Base-by-base conservation (phyloP, 2,888 invertebrate genomes). In the Pollenia labialis region DNA sequence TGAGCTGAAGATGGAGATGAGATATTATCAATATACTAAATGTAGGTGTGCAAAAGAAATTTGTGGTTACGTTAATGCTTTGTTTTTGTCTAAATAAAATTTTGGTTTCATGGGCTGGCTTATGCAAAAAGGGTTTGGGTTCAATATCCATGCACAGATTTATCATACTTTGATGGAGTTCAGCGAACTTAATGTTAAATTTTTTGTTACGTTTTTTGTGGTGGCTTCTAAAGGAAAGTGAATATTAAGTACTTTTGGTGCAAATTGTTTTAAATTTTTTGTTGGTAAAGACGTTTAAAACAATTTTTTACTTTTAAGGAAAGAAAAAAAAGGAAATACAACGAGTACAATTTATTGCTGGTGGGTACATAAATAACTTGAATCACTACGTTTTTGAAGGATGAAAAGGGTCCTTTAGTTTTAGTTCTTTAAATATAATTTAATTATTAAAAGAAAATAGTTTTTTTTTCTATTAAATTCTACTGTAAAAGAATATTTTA, bases 1-100 rank as follows among this genome's bases (percentile, higher is more conserved):
- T 83, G 76, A 80, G 81, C 68, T 81, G 68, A 69, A 52, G 75
- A 82, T 75, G 80, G 18, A 81, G 80, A 72, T 81, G 86, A 81
- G 83, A 83, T 83, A 58, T 71, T 83, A 85, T 85, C 81, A 58
- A 74, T 50, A 74, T 68, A n/a, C n/a, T n/a, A 62, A 82, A 76
- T 86, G 86, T 86, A 86, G 86, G 83, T 86, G 86, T 86, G 83
- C 76, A 83, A 86, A 83, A 71, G 71, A 86, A 86, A 83, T 86
- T 83, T 86, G 83, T 69, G 83, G 86, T 86, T 83, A 58, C 48
- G 56, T 79, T 74, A 75, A 62, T 68, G 42, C 60, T 77, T 14
- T 48, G 23, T 66, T 16, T 62, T 66, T 56, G 54, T 69, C 48
- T 44, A 40, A 48, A n/a, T 23, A 60, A 18, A 52, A n/a, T n/a